Base-by-base conservation (phyloP, 1,140 invertebrate genomes). In the Heliothis virescens region DNA sequence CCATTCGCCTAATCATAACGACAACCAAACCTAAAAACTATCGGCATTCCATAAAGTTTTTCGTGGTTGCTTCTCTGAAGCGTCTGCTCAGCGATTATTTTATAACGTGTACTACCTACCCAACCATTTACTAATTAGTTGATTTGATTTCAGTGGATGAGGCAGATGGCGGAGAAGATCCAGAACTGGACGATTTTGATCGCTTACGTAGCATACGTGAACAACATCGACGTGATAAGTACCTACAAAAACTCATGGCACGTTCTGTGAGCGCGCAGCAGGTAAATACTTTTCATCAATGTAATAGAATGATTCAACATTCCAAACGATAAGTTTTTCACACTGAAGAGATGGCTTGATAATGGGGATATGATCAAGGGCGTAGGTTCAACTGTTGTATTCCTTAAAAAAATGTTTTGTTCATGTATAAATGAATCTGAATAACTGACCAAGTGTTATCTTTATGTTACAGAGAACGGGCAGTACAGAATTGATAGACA, bases 231-330 rank as follows among this genome's bases (percentile, higher is more conserved):
- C 82, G 88, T 11, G 93, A 92, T 3, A 94, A 93, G 76, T 92
- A 95, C 63, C 81, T 92, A 53, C 94, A 95, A 81, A 94, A 94
- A 77, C 80, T 95, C 5, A 90, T 95, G 88, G 94, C 94, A 0
- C 89, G 94, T 47, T 95, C 94, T 15, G 87, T 95, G 18, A 95
- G 94, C 79, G 94, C 94, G 16, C 94, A 95, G 83, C 94, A 95
- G 91, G 93, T 93, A 82, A 79, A n/a, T 18, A 13, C 12, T 13
- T 26, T 47, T 47, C 4, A 7, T 41, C 0, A 41, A 9, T 41
- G 34, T 41, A 9, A 41, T 9, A 41, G 0, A 41, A 41, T 41
- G 1, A 9, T 41, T 41, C 34, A 41, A 34, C 9, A 41, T 9
- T 41, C 9, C 21, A 26, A 26, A 26, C 21, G 21, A 26, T 26